Conservation (phyloP, 2,113 vertebrate genomes). For the Smithornis capensis region DNA sequence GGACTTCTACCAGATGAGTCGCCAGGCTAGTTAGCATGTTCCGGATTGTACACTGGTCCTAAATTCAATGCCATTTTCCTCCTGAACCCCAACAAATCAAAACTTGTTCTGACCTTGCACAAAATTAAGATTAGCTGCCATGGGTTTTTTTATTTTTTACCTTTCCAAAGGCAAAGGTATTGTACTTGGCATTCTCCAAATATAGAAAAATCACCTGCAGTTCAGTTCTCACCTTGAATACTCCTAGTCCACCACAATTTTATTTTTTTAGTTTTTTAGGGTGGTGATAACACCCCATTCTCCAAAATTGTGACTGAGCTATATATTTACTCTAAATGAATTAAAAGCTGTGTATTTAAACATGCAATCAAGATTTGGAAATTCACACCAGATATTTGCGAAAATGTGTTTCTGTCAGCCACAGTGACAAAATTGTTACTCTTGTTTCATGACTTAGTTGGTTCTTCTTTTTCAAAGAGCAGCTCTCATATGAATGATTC, state of each 20-base stretch:
- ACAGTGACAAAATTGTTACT: background rate
- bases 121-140: background rate
- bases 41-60: background rate
- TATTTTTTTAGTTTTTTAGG: background rate
- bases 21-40: background rate
- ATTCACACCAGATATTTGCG: background rate
- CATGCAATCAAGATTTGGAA: background rate
- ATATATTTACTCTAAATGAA: background rate
- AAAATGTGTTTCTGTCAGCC: background rate
- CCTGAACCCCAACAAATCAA: background rate
- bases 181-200: background rate
- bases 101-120: background rate
- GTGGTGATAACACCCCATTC: background rate
- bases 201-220: background rate
- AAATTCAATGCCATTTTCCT: background rate
- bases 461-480: background rate
- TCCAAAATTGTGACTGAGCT: background rate
- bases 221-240: background rate
- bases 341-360: background rate
- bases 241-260: background rate
- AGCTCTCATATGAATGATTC: background rate
- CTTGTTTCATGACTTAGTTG: background rate
- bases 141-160: background rate
- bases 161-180: background rate
- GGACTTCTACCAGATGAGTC: background rate